A percentile compares a stretch with the other conserved stretches of the same genome.
Conservation (phyloP, 92 coral and sea anemone genomes). For the Paramuricea clavata region DNA sequence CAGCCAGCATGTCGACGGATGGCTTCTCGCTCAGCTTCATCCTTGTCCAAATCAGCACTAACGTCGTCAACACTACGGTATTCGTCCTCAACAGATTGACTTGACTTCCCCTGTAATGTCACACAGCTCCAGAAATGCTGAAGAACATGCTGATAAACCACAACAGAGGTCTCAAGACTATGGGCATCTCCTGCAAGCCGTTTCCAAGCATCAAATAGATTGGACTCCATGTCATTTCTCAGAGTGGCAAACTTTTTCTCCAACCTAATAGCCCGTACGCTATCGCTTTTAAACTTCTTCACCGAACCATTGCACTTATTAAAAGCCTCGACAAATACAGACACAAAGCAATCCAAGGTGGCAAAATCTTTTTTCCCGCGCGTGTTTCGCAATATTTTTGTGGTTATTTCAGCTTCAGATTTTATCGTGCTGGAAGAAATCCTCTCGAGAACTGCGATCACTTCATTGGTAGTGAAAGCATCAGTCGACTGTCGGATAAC, state of each 20-base stretch:
- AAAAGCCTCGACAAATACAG: not conserved
- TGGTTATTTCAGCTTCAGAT: not conserved
- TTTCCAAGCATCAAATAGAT: not conserved
- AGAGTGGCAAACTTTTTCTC: not conserved
- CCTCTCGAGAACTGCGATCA: constrained; percentile 6
- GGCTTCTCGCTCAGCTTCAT: constrained; percentile 5
- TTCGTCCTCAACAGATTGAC: not conserved
- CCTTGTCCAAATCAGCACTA: not conserved
- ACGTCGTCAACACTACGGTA: too few species aligned
- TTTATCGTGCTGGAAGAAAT: not conserved
- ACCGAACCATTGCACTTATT: not conserved
- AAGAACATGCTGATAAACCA: not conserved
- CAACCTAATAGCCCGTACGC: not conserved
- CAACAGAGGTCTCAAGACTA: not conserved
- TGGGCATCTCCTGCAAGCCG: not conserved
- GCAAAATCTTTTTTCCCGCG: not conserved
- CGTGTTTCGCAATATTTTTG: not conserved
- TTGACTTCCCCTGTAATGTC: not conserved
- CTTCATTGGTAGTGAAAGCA: not conserved
- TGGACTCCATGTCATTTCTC: not conserved
- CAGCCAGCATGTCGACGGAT: constrained; percentile 21
- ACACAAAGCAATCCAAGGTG: constrained; percentile 1
- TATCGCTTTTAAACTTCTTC: not conserved
- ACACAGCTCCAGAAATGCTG: constrained; percentile 4
- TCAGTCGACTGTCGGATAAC: not conserved